These are phyloP conservation scores for Agrypnus murinus DNA, from an alignment of 2,888 invertebrate species.

Conservation along the genomic window DNA sequence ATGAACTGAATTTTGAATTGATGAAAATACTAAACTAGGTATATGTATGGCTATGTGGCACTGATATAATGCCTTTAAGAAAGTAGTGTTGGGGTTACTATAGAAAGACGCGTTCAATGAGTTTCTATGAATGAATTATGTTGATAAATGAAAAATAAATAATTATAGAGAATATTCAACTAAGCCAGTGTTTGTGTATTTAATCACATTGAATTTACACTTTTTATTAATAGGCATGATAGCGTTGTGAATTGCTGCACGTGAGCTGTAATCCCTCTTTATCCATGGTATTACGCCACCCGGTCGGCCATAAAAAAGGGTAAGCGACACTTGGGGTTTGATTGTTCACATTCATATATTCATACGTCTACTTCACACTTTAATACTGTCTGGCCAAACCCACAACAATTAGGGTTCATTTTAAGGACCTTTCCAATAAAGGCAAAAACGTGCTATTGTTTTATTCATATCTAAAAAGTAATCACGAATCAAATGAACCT, in stretches of 20 bases:
- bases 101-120: too few relatives aligned
- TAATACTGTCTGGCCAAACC: conserved; percentile 56
- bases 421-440: conserved; percentile 52
- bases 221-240: conserved; percentile 33
- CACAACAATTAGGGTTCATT: conserved; percentile 45
- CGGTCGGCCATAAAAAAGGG: conserved; percentile 40
- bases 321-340: conserved; percentile 55
- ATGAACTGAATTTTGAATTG: too few relatives aligned
- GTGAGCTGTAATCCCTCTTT: conserved; percentile 35
- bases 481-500: conserved; percentile 20
- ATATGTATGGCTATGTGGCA: too few relatives aligned
- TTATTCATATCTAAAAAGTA: conserved; percentile 33
- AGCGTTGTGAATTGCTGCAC: conserved; percentile 35
- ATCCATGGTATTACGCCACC: conserved; percentile 36
- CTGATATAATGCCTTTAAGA: too few relatives aligned
- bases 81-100: too few relatives aligned
- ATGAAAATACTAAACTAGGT: too few relatives aligned
- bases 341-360: conserved; percentile 58
- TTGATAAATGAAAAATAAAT: too few relatives aligned
- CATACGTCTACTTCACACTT: conserved; percentile 57
- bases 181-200: not conserved
- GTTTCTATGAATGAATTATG: too few relatives aligned
- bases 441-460: conserved; percentile 39
- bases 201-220: conserved; percentile 16
- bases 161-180: not conserved